Base-by-base conservation (phyloP, 2,113 vertebrate species). In the Corynorhinus townsendii region DNA sequence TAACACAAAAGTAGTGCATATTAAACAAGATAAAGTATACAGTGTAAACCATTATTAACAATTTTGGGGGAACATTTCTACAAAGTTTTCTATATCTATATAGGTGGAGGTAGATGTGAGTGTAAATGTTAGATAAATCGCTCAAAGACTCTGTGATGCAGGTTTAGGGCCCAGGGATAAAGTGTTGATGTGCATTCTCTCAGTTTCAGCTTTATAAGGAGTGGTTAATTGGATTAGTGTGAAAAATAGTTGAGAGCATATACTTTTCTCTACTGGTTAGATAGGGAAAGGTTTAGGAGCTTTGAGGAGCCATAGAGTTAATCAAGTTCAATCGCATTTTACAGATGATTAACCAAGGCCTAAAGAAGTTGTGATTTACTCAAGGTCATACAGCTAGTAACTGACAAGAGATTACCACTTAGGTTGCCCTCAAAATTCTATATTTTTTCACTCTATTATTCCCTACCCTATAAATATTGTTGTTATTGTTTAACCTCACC, bases 201-300 rank as follows among this genome's bases (percentile, higher is more conserved):
- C 72, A 38, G 22, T 86, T 81, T 87, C n/a, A 68, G 4, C 49
- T 93, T 75, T 86, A 22, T 82, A 79, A 72, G 19, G 30, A 93
- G 6, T 88, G 14, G 11, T 72, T 90, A 75, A 84, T 54, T 91
- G 26, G 19, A 72, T 88, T 33, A 68, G 19, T 90, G 19, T 94
- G 43, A 64, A 94, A 94, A 88, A 75, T 69, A 62, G 4, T 76
- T 90, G 72, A 90, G 35, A 90, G 9, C 35, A 45, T 90, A 54
- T 47, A 38, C 22, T 96, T 95, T 56, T 90, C 54, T 93, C 30
- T 87, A 45, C 52, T 93, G 59, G 8, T 87, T 96, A 6, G 30
- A 17, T 47, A 47, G 66, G n/a, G 30, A 33, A 93, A 84, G 26
- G n/a, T 87, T 93, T 72, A 56, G 62, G 26, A 79, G 19, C 38